phyloP scores from a whole-genome alignment of 2,888 invertebrate genomes.

The Xestia c-nigrum region DNA sequence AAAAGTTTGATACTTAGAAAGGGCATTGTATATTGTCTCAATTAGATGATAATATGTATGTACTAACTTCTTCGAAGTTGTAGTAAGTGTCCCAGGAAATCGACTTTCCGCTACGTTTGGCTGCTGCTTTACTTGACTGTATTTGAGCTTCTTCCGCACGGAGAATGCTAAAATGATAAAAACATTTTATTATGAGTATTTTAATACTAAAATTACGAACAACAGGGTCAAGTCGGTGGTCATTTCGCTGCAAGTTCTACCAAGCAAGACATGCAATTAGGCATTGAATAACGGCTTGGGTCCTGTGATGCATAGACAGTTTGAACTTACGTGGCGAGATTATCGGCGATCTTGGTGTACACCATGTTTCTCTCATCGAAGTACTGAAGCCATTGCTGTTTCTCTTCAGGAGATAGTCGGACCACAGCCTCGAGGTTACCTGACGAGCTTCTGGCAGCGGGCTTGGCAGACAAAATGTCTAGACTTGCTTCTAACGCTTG shows the following conservation, averaged over 20 bases:
- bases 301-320: not conserved
- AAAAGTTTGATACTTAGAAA: not conserved
- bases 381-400: constrained; percentile 79
- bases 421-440: constrained; percentile 80
- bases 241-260: not conserved
- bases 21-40: not conserved
- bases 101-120: constrained; percentile 74
- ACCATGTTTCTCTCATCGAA: constrained; percentile 77
- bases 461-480: constrained; percentile 79
- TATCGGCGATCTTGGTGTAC: constrained; percentile 79
- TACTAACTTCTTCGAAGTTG: constrained; percentile 77
- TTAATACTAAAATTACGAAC: not conserved
- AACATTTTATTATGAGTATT: not conserved
- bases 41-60: not conserved
- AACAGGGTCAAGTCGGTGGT: not conserved
- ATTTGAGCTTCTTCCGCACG: constrained; percentile 80
- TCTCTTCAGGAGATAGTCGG: constrained; percentile 80
- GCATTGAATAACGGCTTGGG: not conserved
- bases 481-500: constrained; percentile 74
- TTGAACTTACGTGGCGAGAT: constrained; percentile 82
- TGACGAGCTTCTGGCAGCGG: constrained; percentile 73
- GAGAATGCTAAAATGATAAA: constrained; percentile 75
- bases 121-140: constrained; percentile 67
- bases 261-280: not conserved
- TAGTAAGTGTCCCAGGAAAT: constrained; percentile 85